phyloP scores from a whole-genome alignment of 2,888 invertebrate genomes.

The Pecten maximus region DNA sequence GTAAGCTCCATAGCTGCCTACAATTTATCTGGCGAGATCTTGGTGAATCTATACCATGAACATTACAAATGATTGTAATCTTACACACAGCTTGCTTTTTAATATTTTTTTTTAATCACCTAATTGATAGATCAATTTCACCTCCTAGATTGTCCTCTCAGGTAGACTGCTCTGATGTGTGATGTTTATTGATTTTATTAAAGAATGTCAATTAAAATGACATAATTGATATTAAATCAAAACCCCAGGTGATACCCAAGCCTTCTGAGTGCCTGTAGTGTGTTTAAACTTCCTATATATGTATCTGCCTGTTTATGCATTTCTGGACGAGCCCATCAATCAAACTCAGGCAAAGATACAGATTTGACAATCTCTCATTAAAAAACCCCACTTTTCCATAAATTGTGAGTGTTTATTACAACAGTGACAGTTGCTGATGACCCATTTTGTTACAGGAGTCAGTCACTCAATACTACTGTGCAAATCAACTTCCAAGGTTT shows the following conservation, averaged over 20 bases:
- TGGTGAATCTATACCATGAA: no score
- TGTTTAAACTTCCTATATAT: background rate
- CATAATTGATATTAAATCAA: background rate
- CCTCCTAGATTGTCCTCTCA: background rate
- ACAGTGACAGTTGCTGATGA: background rate
- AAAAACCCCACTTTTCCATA: background rate
- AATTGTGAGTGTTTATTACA: background rate
- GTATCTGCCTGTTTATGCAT: background rate
- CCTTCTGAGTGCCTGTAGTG: background rate
- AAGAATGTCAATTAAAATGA: background rate
- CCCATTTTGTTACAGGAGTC: background rate
- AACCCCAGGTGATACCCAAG: background rate
- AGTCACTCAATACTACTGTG: background rate
- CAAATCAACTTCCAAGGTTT: background rate
- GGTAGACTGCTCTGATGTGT: background rate
- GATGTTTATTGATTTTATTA: slow-evolving; percentile 1
- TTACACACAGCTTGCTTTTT: background rate
- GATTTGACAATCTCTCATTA: background rate
- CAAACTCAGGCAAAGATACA: background rate
- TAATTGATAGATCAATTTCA: background rate
- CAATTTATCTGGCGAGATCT: no score
- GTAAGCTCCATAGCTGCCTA: no score
- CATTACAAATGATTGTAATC: background rate
- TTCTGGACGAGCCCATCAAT: background rate
- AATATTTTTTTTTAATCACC: background rate